Percentiles rank a stretch among this genome's conserved stretches.
Conservation (phyloP, 2,113 vertebrate species). For the Urocitellus parryii region DNA sequence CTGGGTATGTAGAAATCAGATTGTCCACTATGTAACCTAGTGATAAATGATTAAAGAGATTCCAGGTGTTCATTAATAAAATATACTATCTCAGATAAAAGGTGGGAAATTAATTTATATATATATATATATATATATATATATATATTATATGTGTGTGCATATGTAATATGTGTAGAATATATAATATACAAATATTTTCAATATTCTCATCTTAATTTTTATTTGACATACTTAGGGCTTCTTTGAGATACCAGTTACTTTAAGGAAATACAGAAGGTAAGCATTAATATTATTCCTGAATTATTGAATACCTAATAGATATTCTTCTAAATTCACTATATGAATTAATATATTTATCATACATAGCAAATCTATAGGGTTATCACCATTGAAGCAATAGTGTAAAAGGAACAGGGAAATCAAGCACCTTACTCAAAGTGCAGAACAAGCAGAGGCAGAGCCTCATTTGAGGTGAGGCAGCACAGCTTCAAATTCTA, state of each 20-base stretch:
- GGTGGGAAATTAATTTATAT: background rate
- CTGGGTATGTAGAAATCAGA: background rate
- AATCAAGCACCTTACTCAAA: background rate
- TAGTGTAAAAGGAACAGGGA: background rate
- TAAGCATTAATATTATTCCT: background rate
- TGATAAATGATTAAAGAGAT: background rate
- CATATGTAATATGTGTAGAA: background rate
- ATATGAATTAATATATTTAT: background rate
- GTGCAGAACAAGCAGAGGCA: background rate
- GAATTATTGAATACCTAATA: background rate
- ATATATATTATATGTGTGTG: no score
- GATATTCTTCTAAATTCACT: background rate
- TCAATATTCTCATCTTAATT: background rate
- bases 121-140: no score
- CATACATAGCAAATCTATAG: background rate
- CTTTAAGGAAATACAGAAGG: background rate
- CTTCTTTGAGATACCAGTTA: background rate
- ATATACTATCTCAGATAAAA: background rate
- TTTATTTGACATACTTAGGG: background rate
- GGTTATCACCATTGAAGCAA: background rate
- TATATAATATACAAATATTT: background rate
- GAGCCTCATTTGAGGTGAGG: background rate
- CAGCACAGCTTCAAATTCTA: background rate
- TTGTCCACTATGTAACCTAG: background rate
- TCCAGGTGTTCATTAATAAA: background rate